phyloP scores from a whole-genome alignment of 2,888 invertebrate species.

The Yponomeuta evonymella region DNA sequence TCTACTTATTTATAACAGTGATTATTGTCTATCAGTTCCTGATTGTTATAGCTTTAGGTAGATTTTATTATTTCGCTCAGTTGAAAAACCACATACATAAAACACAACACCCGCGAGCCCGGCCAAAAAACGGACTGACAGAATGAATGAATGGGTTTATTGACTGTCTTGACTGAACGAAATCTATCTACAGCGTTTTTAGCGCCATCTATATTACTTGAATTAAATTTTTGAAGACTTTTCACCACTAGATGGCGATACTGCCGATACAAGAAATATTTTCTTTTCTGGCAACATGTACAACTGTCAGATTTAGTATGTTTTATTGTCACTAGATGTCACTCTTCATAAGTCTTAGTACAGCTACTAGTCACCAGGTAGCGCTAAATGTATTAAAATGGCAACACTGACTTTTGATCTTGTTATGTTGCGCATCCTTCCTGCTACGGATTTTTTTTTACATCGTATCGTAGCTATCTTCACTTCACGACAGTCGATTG shows the following conservation, averaged over 20 bases:
- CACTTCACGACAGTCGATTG: conserved; percentile 21
- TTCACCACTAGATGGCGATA: conserved; percentile 4
- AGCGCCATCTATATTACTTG: background rate
- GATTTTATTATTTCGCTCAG: conserved; percentile 1
- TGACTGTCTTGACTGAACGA: conserved; percentile 25
- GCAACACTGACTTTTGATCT: background rate
- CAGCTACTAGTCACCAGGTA: background rate
- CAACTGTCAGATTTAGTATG: too few relatives aligned
- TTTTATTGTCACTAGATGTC: too few relatives aligned
- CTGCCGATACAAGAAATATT: background rate
- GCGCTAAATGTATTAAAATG: background rate
- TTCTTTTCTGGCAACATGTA: background rate
- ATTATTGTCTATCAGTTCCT: background rate
- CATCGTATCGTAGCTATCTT: conserved; percentile 19
- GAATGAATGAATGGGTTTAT: conserved; percentile 27
- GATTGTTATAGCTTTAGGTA: background rate
- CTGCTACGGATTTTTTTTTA: background rate
- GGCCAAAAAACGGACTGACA: conserved; percentile 19
- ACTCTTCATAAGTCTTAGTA: background rate
- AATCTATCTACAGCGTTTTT: background rate
- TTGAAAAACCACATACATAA: background rate
- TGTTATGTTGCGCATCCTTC: background rate
- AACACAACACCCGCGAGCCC: conserved; percentile 18
- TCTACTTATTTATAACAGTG: background rate
- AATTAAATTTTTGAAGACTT: too few relatives aligned